These are phyloP conservation scores for Antechinus flavipes DNA, from an alignment of 2,113 vertebrate species.

Conservation along the genomic window DNA sequence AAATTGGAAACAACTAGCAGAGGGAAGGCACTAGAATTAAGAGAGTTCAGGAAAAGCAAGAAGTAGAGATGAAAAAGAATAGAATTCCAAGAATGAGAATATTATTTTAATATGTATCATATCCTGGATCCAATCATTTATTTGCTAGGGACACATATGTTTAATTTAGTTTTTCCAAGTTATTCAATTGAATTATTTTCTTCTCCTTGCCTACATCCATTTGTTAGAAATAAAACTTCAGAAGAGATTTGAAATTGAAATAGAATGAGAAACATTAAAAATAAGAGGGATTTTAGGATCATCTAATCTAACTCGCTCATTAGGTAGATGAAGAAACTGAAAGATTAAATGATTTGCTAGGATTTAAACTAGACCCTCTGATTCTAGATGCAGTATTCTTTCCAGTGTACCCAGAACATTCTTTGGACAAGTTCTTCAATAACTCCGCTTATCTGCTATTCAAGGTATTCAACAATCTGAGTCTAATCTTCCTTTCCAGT, in stretches of 20 bases:
- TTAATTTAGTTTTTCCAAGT: not conserved
- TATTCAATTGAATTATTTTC: constrained; percentile 2
- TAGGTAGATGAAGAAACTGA: not conserved
- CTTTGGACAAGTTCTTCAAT: not conserved
- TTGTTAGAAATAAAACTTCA: not conserved
- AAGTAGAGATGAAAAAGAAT: not conserved
- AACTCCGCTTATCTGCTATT: not conserved
- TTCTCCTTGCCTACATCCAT: not conserved
- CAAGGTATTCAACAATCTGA: not conserved
- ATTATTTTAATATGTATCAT: not conserved
- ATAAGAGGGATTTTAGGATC: not conserved
- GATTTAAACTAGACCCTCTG: not conserved
- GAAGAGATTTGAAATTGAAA: not conserved
- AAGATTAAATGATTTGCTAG: not conserved
- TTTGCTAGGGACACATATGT: constrained; percentile 31
- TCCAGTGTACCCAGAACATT: not conserved
- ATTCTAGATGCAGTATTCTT: not conserved
- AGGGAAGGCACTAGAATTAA: not conserved
- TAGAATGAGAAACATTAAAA: not conserved
- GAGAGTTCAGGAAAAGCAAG: not conserved
- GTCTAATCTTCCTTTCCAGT: not conserved
- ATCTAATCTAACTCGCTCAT: not conserved
- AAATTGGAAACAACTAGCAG: not conserved
- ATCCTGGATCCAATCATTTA: constrained; percentile 8
- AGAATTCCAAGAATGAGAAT: not conserved